These are phyloP conservation scores for Propithecus perrieri DNA, from an alignment of 2,797 vertebrate genomes.

Conservation along the genomic window DNA sequence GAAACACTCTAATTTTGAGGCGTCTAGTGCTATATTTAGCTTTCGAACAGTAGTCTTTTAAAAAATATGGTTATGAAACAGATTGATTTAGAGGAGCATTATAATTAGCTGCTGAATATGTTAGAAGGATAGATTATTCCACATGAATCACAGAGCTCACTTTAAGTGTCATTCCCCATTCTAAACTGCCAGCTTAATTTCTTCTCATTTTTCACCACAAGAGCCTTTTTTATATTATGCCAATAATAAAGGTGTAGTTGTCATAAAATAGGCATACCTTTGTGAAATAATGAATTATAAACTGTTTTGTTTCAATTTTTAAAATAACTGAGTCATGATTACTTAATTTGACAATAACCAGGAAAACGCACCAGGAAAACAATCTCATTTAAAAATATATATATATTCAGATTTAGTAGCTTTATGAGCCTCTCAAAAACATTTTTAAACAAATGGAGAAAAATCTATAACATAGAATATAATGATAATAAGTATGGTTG, in stretches of 20 bases:
- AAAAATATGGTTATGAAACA: constrained; percentile 78
- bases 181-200: constrained; percentile 78
- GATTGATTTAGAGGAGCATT: constrained; percentile 76
- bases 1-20: constrained; percentile 76
- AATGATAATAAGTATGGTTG: constrained; percentile 37
- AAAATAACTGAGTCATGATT: constrained; percentile 73
- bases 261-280: constrained; percentile 70
- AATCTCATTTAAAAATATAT: constrained; percentile 42
- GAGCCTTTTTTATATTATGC: constrained; percentile 72
- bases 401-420: constrained; percentile 11
- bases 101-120: constrained; percentile 80
- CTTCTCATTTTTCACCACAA: constrained; percentile 75
- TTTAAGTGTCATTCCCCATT: constrained; percentile 75
- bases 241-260: constrained; percentile 69
- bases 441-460: constrained; percentile 67
- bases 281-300: constrained; percentile 75
- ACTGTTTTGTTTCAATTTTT: constrained; percentile 73
- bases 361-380: constrained; percentile 21
- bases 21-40: constrained; percentile 73
- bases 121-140: constrained; percentile 79
- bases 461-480: constrained; percentile 45
- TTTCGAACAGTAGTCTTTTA: constrained; percentile 73
- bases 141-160: constrained; percentile 79
- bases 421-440: constrained; percentile 49
- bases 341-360: constrained; percentile 66